Percentiles rank a stretch among this genome's conserved stretches.
Evolutionary conservation across 2,888 invertebrate genomes (phyloP).

Genomic region (Loripinus fragilis): DNA sequence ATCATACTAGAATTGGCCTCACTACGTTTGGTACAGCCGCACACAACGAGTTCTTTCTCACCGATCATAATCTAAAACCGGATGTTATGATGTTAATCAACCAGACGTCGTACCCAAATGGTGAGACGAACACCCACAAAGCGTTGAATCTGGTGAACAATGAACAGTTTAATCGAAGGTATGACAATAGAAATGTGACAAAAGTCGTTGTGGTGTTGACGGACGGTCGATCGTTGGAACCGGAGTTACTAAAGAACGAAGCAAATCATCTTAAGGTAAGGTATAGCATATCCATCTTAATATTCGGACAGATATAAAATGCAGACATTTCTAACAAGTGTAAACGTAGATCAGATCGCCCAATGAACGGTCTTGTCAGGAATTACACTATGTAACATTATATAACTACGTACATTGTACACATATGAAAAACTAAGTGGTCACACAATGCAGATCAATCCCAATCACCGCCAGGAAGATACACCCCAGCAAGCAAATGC

Average conservation of each 20-base stretch:
- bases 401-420: too few species aligned
- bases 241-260: constrained; percentile 22
- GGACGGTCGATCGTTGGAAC: constrained; percentile 59
- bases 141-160: constrained; percentile 38
- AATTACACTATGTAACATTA: too few species aligned
- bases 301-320: too few species aligned
- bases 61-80: constrained; percentile 26
- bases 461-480: too few species aligned
- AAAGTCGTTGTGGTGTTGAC: constrained; percentile 62
- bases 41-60: constrained; percentile 43
- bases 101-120: constrained; percentile 35
- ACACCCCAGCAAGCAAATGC: too few species aligned
- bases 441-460: too few species aligned
- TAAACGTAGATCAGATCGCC: too few species aligned
- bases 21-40: constrained; percentile 40
- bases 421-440: too few species aligned
- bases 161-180: constrained; percentile 10
- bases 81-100: constrained; percentile 27
- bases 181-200: constrained; percentile 50
- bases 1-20: constrained; percentile 45
- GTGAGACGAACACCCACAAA: constrained; percentile 47
- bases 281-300: too few species aligned
- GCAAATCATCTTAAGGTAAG: constrained; percentile 43
- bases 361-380: too few species aligned
- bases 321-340: too few species aligned